Evolutionary conservation across 2,888 invertebrate genomes (phyloP).

Genomic region (Muscina levida): DNA sequence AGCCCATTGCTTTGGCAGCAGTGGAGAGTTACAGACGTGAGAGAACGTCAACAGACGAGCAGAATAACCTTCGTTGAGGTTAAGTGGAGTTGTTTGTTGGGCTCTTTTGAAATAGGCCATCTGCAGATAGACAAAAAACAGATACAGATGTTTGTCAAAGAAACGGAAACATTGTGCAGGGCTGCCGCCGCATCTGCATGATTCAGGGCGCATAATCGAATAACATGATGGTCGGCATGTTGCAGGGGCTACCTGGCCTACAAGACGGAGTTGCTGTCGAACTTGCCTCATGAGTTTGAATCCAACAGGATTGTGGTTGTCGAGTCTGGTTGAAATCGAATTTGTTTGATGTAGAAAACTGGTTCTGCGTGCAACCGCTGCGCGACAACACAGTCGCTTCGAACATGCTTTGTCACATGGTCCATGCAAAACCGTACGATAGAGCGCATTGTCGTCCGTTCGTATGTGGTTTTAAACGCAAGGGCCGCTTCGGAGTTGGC

Average conservation of each 20-base stretch:
- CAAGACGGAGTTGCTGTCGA: slow-evolving; percentile 14
- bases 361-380: not conserved
- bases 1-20: slow-evolving; percentile 26
- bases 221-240: slow-evolving; percentile 57
- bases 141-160: slow-evolving; percentile 41
- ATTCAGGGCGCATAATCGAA: slow-evolving; percentile 61
- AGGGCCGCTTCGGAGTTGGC: slow-evolving; percentile 38
- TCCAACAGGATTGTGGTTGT: not conserved
- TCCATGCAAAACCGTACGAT: no score
- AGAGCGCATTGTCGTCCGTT: not conserved
- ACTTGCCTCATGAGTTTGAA: slow-evolving; percentile 43
- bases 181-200: slow-evolving; percentile 32
- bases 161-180: slow-evolving; percentile 28
- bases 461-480: slow-evolving; percentile 34
- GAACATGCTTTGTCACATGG: no score
- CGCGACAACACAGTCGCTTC: not conserved
- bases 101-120: slow-evolving; percentile 51
- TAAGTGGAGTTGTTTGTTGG: slow-evolving; percentile 57
- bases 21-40: slow-evolving; percentile 56
- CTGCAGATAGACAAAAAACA: slow-evolving; percentile 43
- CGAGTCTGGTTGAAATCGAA: not conserved
- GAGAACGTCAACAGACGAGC: slow-evolving; percentile 28
- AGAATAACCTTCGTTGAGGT: slow-evolving; percentile 70
- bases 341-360: not conserved
- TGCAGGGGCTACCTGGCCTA: slow-evolving; percentile 59